Base-by-base conservation (phyloP, 2,797 vertebrate species). In the Catharus ustulatus region DNA sequence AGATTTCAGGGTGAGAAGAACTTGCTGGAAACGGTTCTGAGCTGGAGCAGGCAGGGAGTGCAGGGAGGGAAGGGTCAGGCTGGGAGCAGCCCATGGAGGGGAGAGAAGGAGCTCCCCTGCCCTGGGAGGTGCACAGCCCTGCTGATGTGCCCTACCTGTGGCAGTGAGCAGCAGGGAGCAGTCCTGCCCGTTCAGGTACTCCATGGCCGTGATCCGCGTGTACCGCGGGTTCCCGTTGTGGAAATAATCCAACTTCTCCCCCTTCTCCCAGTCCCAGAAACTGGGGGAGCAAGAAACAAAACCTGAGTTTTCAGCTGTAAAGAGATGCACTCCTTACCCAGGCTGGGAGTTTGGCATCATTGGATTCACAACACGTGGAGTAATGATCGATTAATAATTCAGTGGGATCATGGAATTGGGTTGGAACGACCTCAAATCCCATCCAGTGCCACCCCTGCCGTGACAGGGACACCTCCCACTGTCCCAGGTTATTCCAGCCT, bases 181-280 rank as follows among this genome's bases (percentile, higher is more conserved):
- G 98, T 99, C 99, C 63, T 99, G 99, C 11, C 99, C 99, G 0
- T 99, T 99, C 94, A 99, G 98, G 93, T 99, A 99, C 96, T 99
- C 99, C 99, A 99, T 99, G 34, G 99, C 98, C 0, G 99, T 99
- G 97, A 99, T 99, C 80, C 99, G 98, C 4, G 99, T 99, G 96
- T 99, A 99, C 2, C 99, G 98, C 10, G 99, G 99, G 96, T 99
- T 99, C 58, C 99, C 99, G 0, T 99, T 99, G 98, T 99, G 99
- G 97, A 99, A 99, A 69, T 99, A 99, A 89, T 99, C 99, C 96
- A 99, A 94, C 92, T 99, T 98, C 82, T 99, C 99, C 13, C 98
- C 98, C 74, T 99, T 99, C 97, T 99, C 99, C 99, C 99, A 99
- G 97, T 99, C 99, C 99, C 99, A 99, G 80, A 99, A 99, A 62